Percentiles rank a stretch among this genome's conserved stretches.
phyloP scores from a whole-genome alignment of 2,888 invertebrate species.

The Philereme vetulata region DNA sequence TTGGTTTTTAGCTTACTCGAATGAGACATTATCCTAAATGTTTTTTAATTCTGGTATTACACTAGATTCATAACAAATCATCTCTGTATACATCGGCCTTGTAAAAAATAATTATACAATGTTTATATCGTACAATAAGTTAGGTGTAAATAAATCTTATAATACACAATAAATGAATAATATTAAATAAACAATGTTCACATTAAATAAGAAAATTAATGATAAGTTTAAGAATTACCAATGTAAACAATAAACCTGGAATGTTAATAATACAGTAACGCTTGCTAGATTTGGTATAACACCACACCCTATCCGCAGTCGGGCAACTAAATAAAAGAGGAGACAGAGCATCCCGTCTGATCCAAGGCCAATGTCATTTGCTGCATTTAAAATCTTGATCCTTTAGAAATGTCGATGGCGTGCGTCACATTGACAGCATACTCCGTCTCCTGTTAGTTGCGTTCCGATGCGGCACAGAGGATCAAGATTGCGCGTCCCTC shows the following conservation, averaged over 20 bases:
- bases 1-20: conserved; percentile 91
- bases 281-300: conserved; percentile 80
- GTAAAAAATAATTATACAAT: conserved; percentile 74
- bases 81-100: conserved; percentile 77
- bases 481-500: conserved; percentile 77
- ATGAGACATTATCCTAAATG: conserved; percentile 83
- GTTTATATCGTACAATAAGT: conserved; percentile 68
- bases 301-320: conserved; percentile 66
- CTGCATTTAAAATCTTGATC: conserved; percentile 58
- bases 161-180: conserved; percentile 73
- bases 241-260: conserved; percentile 78
- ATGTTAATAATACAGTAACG: conserved; percentile 79
- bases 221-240: conserved; percentile 65
- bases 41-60: conserved; percentile 77
- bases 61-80: conserved; percentile 78
- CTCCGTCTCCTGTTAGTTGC: conserved; percentile 57
- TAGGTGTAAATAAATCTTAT: conserved; percentile 83
- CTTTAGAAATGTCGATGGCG: conserved; percentile 55
- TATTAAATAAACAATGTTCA: conserved; percentile 73
- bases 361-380: conserved; percentile 42
- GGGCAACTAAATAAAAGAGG: conserved; percentile 56
- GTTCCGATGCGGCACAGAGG: conserved; percentile 70
- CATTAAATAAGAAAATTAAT: conserved; percentile 65
- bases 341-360: conserved; percentile 56
- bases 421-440: conserved; percentile 47